Evolutionary conservation across 1,140 invertebrate genomes (phyloP).

Genomic region (Drosophila truncata): DNA sequence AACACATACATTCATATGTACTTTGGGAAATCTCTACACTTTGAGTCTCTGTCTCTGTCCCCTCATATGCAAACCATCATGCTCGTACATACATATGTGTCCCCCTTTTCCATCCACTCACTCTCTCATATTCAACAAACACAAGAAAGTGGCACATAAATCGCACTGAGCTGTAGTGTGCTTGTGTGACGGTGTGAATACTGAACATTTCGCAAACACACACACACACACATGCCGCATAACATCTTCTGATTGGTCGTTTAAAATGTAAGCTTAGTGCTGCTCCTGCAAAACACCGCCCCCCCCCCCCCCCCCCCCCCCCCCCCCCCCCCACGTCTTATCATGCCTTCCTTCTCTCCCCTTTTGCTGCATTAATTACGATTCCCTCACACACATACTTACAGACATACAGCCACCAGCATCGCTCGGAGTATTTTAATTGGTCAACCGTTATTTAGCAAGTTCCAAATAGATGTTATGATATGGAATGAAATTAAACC

Average conservation of each 20-base stretch:
- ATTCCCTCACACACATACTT: conserved; percentile 33
- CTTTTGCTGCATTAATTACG: conserved; percentile 65
- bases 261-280: conserved; percentile 51
- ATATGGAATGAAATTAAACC: not conserved
- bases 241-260: conserved; percentile 78
- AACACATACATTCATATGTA: conserved; percentile 25
- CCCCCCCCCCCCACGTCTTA: not conserved
- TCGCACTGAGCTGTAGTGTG: conserved; percentile 30
- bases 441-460: conserved; percentile 32
- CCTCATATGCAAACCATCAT: conserved; percentile 41
- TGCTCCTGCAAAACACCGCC: conserved; percentile 55
- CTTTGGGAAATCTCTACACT: conserved; percentile 28
- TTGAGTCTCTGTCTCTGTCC: not conserved
- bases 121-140: conserved; percentile 27
- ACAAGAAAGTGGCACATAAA: conserved; percentile 50
- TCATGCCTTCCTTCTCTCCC: conserved; percentile 11
- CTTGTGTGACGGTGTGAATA: conserved; percentile 27
- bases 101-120: conserved; percentile 7
- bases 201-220: conserved; percentile 62
- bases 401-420: conserved; percentile 10
- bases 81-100: conserved; percentile 19
- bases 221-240: conserved; percentile 29
- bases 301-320: conserved; percentile 27
- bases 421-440: conserved; percentile 57
- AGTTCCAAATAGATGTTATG: not conserved